Evolutionary conservation across 1,140 invertebrate species (phyloP), one percentile per base, ranked within the genome.

Genomic region (Sycophaga agraensis): DNA sequence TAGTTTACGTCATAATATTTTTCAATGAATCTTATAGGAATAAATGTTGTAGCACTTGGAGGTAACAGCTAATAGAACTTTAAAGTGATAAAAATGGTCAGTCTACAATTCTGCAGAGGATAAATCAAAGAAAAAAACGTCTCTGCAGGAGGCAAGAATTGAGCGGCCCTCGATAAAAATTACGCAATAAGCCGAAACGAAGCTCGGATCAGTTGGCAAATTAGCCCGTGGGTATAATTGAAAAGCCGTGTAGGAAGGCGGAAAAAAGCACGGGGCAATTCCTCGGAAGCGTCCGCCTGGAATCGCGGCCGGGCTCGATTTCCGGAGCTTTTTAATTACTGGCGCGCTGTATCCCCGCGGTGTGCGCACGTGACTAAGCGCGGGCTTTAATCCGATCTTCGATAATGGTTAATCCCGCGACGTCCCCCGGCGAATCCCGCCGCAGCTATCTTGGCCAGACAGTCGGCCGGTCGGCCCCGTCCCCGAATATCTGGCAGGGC

Each of bases 341-440:
- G n/a, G n/a, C n/a, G 17, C 26, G 22, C 39, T 4, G 39, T 35
- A 43, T 43, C n/a, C 39, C 39, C 45, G 35, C 37, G 35, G 49
- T 16, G 3, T 4, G 11, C 3, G 11, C 14, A 21, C 51, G 5
- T 16, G 39, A 51, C 40, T 51, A 26, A 53, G 26, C 17, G 26
- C 17, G 24, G 1, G 14, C 49, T 45, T 35, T 59, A 59, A 59
- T 59, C 58, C 49, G 40, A 14, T 59, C 45, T 28, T 45, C 58
- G 40, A 53, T 53, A 26, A 45, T 59, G 17, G 42, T 59, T 53
- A 59, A 59, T 53, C 53, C 26, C 17, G n/a, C 40, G n/a, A 26
- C 28, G 37, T 45, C 34, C 37, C 22, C n/a, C 14, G 43, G 54
- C 26, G 51, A 53, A 58, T 58, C 49, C 35, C 8, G 16, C 17